These are phyloP conservation scores for Tragelaphus imberbis DNA, from an alignment of 2,113 vertebrate genomes.

Conservation along the genomic window DNA sequence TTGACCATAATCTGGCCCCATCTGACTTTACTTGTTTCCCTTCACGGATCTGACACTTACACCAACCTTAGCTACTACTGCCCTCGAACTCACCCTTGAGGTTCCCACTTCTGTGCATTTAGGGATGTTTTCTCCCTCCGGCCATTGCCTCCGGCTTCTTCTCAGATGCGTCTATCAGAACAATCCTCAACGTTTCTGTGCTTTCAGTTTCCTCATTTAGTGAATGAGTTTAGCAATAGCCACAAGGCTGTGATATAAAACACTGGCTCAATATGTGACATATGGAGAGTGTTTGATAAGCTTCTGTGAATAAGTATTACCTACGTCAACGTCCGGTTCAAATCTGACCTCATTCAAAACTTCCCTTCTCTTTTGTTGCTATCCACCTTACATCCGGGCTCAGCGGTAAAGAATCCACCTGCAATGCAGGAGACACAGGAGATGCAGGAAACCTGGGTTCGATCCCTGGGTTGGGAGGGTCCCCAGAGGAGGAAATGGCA, in stretches of 20 bases:
- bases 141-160: not conserved
- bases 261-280: not conserved
- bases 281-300: not conserved
- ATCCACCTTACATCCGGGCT: not conserved
- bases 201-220: not conserved
- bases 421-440: not conserved
- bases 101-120: not conserved
- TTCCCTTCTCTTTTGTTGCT: not conserved
- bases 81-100: not conserved
- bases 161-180: not conserved
- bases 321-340: not conserved
- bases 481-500: not conserved
- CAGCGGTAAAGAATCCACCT: not conserved
- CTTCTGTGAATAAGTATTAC: not conserved
- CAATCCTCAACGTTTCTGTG: not conserved
- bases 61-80: not conserved
- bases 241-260: not conserved
- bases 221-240: not conserved
- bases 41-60: not conserved
- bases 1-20: not conserved
- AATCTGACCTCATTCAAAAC: not conserved
- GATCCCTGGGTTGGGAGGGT: not conserved
- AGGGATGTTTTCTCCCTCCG: not conserved
- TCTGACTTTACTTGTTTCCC: not conserved
- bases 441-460: not conserved